phyloP scores from a whole-genome alignment of 1,140 invertebrate genomes.

The Drosophila ercepeae region DNA sequence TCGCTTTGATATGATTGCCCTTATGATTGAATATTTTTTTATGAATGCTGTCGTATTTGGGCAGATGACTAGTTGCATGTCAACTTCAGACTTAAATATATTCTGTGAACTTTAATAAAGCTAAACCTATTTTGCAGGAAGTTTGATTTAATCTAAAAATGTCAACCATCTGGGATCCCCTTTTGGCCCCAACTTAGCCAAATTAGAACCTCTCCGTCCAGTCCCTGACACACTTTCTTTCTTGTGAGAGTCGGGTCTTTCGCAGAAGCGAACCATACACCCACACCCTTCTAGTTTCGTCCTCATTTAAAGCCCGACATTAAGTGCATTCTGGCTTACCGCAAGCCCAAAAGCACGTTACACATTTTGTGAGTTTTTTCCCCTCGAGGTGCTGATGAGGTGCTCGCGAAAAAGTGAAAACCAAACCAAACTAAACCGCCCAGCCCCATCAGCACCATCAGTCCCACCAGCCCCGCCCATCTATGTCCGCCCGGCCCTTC shows the following conservation, averaged over 20 bases:
- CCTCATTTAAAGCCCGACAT: constrained; percentile 35
- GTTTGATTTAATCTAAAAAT: not conserved
- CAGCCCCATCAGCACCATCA: no score
- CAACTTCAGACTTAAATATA: no score
- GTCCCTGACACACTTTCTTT: constrained; percentile 19
- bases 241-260: constrained; percentile 17
- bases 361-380: constrained; percentile 33
- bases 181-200: constrained; percentile 19
- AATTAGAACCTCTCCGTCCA: constrained; percentile 9
- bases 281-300: not conserved
- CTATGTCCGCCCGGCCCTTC: not conserved
- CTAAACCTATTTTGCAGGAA: not conserved
- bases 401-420: constrained; percentile 2
- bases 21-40: not conserved
- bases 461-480: not conserved
- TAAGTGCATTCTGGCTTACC: constrained; percentile 62
- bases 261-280: not conserved
- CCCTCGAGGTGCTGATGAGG: constrained; percentile 11
- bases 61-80: not conserved
- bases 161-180: not conserved
- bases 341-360: constrained; percentile 55
- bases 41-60: no score
- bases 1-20: not conserved
- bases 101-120: not conserved
- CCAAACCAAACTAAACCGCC: not conserved